phyloP scores from a whole-genome alignment of 2,888 invertebrate genomes.

The Drosophila mettleri region DNA sequence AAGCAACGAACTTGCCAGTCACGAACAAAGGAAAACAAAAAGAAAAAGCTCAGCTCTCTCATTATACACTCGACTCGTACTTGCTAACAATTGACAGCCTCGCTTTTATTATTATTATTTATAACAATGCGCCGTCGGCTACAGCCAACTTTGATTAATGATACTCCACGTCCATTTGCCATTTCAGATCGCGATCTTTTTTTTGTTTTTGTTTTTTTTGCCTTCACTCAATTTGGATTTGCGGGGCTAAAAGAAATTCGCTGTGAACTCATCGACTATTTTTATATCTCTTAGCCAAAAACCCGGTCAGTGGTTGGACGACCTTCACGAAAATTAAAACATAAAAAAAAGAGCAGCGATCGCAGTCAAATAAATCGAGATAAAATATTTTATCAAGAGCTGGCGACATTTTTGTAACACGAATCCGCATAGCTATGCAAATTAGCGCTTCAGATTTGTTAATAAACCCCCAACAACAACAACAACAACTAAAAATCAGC shows the following conservation, averaged over 20 bases:
- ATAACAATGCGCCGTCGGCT: slow-evolving; percentile 60
- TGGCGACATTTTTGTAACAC: slow-evolving; percentile 55
- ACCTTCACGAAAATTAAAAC: slow-evolving; percentile 66
- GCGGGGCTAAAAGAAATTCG: slow-evolving; percentile 32
- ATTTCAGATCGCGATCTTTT: slow-evolving; percentile 40
- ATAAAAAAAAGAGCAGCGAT: slow-evolving; percentile 2
- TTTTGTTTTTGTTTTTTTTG: background rate
- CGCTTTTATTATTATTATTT: slow-evolving; percentile 62
- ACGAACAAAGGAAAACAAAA: slow-evolving; percentile 29
- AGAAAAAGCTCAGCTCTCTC: slow-evolving; percentile 29
- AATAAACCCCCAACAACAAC: slow-evolving; percentile 25
- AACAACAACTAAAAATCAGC: slow-evolving; percentile 53
- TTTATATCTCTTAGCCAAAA: slow-evolving; percentile 47
- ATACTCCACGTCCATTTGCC: slow-evolving; percentile 22
- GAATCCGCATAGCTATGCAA: slow-evolving; percentile 80
- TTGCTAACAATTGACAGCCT: slow-evolving; percentile 43
- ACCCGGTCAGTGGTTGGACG: slow-evolving; percentile 63
- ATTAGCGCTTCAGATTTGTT: slow-evolving; percentile 54
- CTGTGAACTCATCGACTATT: slow-evolving; percentile 75
- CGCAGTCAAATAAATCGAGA: slow-evolving; percentile 33
- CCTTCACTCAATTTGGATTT: slow-evolving; percentile 46
- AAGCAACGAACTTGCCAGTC: slow-evolving; percentile 68
- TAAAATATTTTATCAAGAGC: slow-evolving; percentile 39
- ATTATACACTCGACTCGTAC: slow-evolving; percentile 16
- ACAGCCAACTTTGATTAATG: slow-evolving; percentile 66